Evolutionary conservation across 1,140 invertebrate genomes (phyloP).

Genomic region (Drosophila kurseongensis): DNA sequence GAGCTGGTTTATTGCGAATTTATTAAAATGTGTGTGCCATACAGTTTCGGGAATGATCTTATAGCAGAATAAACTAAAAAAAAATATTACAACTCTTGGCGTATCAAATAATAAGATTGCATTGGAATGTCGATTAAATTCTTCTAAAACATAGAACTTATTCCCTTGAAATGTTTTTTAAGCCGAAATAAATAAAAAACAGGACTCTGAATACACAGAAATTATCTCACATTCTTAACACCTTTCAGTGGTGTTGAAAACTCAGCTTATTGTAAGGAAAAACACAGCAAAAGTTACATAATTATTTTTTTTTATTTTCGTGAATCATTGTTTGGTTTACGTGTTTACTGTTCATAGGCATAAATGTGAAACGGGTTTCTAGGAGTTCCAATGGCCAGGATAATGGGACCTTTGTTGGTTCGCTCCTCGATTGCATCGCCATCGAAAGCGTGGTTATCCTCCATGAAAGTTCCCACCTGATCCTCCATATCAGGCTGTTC

Average conservation of each 20-base stretch:
- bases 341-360: constrained; percentile 32
- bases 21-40: constrained; percentile 18
- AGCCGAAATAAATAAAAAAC: no score
- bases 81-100: no score
- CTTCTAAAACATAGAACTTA: background rate
- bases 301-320: constrained; percentile 26
- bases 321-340: background rate
- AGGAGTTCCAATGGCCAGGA: constrained; percentile 28
- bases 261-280: background rate
- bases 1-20: constrained; percentile 4
- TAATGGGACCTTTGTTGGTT: constrained; percentile 29
- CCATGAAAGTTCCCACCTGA: constrained; percentile 2
- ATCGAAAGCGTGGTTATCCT: constrained; percentile 3
- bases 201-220: no score
- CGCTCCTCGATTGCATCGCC: constrained; percentile 8
- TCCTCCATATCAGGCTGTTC: constrained; percentile 17
- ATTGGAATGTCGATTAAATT: background rate
- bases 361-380: constrained; percentile 41
- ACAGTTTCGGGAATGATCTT: constrained; percentile 13
- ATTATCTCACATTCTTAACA: no score
- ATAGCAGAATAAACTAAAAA: constrained; percentile 2
- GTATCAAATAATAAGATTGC: background rate
- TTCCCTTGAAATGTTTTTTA: background rate
- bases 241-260: no score
- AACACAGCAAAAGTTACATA: background rate